Evolutionary conservation across 2,888 invertebrate genomes (phyloP), one percentile per base, ranked within the genome.

Genomic region (Yponomeuta cagnagella): DNA sequence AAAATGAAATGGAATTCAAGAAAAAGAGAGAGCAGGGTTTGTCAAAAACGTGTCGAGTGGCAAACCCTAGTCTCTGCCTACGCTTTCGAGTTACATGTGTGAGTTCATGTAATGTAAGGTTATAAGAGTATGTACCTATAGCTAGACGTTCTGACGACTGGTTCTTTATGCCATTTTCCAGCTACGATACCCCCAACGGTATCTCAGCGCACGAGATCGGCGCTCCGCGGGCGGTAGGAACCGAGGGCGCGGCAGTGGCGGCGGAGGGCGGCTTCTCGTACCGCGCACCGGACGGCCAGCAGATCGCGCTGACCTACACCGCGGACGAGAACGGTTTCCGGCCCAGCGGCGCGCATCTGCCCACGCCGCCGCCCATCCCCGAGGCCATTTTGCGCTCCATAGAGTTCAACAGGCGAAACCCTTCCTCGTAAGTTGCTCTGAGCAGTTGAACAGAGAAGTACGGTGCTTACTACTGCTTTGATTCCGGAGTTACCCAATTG

Each of bases 241-340:
- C 93, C n/a, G 93, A 93, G 67, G 88, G 90, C 1, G 93, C 88
- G 63, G 92, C 92, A 1, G 92, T 92, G 74, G 93, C 94, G 10
- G 95, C 95, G 0, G 94, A 95, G 76, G 95, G 95, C 12, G 94
- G 93, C 70, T 95, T 93, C 87, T 94, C 94, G 30, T 95, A 94
- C 85, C 93, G 94, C 23, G 93, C 95, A 2, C 95, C 95, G 1
- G 95, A 95, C 76, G 95, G 95, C 66, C 93, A 93, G 77, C 91
- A 94, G 75, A 93, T 95, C 77, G 93, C 93, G 10, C 84, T 95
- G 71, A 93, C 93, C 2, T 95, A 95, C 86, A 92, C 94, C 58
- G 95, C 95, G 37, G 95, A 95, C 77, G 95, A 95, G 82, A 95
- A 95, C 77, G 95, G 95, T 71, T 95, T 95, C 88, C 94, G 94